These are phyloP conservation scores for Penelope pileata DNA, from an alignment of 2,113 vertebrate species.

Conservation along the genomic window DNA sequence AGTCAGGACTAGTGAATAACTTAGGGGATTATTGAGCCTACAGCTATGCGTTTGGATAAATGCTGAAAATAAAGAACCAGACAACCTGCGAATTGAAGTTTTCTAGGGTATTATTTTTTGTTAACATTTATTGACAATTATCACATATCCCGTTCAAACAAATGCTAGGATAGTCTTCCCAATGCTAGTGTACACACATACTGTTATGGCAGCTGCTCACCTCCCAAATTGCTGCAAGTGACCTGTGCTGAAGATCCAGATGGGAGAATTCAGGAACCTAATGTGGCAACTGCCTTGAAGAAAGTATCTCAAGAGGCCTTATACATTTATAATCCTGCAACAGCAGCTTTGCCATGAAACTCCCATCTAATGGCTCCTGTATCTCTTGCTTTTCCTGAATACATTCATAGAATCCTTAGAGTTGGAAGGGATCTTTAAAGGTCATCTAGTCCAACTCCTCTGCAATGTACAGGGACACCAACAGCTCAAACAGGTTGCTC, in stretches of 20 bases:
- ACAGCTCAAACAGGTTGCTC: too few species aligned
- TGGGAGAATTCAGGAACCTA: neutral
- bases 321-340: neutral
- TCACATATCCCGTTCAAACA: neutral
- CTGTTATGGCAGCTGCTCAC: neutral
- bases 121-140: neutral
- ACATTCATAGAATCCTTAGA: too few species aligned
- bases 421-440: too few species aligned
- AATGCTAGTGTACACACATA: neutral
- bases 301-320: neutral
- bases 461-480: too few species aligned
- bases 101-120: neutral
- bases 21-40: neutral
- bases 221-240: neutral
- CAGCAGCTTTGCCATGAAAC: neutral
- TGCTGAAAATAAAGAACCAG: neutral
- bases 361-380: rapidly evolving
- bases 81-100: neutral
- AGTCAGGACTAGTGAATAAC: neutral
- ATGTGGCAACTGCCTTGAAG: neutral
- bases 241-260: neutral
- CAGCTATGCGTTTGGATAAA: neutral
- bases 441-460: too few species aligned
- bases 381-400: neutral
- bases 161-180: neutral